phyloP scores from a whole-genome alignment of 2,797 vertebrate genomes.

The Parauchenoglanis ngamensis region DNA sequence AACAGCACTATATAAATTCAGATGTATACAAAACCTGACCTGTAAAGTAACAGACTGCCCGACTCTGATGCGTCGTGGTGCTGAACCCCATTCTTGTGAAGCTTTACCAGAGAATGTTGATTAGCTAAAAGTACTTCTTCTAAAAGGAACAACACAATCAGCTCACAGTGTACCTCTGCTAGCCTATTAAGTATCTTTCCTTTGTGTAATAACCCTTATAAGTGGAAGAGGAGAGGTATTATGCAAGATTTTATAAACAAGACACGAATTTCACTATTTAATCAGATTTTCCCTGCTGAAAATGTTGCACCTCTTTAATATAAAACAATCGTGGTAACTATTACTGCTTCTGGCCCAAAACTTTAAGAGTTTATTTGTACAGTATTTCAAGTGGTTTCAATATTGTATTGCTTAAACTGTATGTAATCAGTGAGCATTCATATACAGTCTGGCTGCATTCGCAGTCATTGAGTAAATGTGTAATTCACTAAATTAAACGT shows the following conservation, averaged over 20 bases:
- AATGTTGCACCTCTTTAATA: neutral
- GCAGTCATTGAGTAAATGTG: neutral
- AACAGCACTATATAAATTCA: neutral
- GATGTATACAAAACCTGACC: neutral
- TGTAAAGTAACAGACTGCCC: no score
- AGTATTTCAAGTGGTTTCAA: neutral
- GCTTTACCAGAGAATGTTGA: no score
- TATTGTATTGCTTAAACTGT: neutral
- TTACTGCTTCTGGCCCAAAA: neutral
- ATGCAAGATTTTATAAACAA: constrained; percentile 15
- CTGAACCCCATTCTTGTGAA: no score
- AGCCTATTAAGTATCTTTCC: neutral
- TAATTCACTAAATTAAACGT: neutral
- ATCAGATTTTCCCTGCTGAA: neutral
- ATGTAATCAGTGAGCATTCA: no score
- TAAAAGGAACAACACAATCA: neutral
- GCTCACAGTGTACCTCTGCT: neutral
- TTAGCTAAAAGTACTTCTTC: neutral
- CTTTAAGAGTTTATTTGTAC: neutral
- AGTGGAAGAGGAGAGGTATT: neutral
- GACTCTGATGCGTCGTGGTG: no score
- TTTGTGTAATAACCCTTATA: neutral
- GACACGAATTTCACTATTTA: neutral
- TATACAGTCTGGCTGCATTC: no score
- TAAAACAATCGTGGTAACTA: neutral